Percentiles rank a stretch among this genome's conserved stretches.
phyloP scores from a whole-genome alignment of 2,888 invertebrate species.

The Oxyteleia sp. region DNA sequence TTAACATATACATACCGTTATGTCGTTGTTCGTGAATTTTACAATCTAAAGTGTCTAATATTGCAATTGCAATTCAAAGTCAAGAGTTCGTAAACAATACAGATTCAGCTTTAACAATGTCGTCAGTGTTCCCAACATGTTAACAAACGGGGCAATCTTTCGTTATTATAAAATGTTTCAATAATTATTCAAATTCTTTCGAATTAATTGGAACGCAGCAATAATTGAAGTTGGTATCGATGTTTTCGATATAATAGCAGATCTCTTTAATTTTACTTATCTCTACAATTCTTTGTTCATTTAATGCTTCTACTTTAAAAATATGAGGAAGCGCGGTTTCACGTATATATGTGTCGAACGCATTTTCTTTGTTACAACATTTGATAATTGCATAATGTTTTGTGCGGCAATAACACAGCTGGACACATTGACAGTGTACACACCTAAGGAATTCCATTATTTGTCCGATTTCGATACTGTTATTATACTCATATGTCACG shows the following conservation, averaged over 20 bases:
- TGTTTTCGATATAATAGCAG: conserved; percentile 4
- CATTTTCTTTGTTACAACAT: background rate
- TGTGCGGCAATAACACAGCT: background rate
- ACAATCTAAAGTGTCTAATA: no score
- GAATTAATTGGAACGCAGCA: conserved; percentile 16
- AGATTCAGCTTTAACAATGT: no score
- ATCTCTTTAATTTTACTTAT: conserved; percentile 2
- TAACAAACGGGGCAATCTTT: no score
- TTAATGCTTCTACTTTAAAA: background rate
- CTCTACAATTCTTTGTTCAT: conserved; percentile 2
- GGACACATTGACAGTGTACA: background rate
- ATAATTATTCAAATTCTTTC: conserved; percentile 19
- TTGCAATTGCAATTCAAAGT: no score
- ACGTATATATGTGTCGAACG: background rate
- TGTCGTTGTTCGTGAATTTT: no score
- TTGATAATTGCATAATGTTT: conserved; percentile 3
- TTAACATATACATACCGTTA: no score
- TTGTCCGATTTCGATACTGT: background rate
- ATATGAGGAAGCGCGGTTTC: background rate
- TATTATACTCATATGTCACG: background rate
- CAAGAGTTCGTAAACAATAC: no score
- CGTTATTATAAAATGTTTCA: no score
- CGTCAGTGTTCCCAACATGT: no score
- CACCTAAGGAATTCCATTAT: background rate
- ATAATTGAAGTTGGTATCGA: background rate